Base-by-base conservation (phyloP, 2,797 vertebrate genomes). In the Masticophis lateralis region DNA sequence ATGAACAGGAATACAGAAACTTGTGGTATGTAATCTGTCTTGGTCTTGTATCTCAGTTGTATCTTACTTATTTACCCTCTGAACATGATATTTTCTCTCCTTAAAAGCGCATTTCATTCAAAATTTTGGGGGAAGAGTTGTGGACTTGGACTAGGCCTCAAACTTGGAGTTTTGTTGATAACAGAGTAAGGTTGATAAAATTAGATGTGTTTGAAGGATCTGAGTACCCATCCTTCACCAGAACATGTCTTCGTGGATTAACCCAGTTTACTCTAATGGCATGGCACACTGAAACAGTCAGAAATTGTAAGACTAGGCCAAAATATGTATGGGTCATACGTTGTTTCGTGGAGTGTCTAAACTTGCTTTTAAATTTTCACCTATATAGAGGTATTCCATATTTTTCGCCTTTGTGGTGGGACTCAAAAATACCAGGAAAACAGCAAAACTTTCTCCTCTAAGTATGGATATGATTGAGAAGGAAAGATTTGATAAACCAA, bases 151-250 rank as follows among this genome's bases (percentile, higher is more conserved):
- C 27, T 53, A 43, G 56, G 0, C 0, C 2, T 0, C 27, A n/a
- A 79, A 2, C 91, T 87, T 83, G 43, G 43, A 83, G 10, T 83
- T 83, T 47, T 83, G 20, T 83, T 83, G 79, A 66, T 66, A 66
- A 66, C 27, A n/a, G 7, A 37, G 66, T 74, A 37, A 8, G 14
- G 66, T 74, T 74, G 16, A 47, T 83, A 47, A 43, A 83, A 47
- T 43, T 32, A 89, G 88, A 0, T 2, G 7, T 0, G 5, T 0
- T 5, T 47, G 47, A 0, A 0, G 22, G 59, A 63, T 92, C 53
- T 0, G 47, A 47, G 43, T 63, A 87, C 3, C 5, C 53, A 87
- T 28, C 13, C 56, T 83, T 83, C 79, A 83, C 43, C 43, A 83
- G 10, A 83, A 83, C 43, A 25, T 83, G 43, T 10, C 10, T 83